Evolutionary conservation across 2,797 vertebrate genomes (phyloP), one percentile per base, ranked within the genome.

Genomic region (Galago senegalensis): DNA sequence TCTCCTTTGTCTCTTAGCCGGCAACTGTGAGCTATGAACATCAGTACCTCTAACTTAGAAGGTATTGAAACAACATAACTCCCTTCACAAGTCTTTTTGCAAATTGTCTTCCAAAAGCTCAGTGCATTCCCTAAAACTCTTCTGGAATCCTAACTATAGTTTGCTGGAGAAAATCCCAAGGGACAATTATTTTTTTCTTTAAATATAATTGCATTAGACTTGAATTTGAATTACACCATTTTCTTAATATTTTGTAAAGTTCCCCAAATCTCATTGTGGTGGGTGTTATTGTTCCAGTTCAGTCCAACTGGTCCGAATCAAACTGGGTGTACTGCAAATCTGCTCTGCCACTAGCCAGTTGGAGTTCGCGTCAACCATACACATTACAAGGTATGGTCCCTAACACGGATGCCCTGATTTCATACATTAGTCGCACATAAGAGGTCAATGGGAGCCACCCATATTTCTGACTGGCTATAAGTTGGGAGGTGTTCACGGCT

Each of bases 1-100:
- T 70, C 13, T 46, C 82, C 27, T 76, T 91, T 91, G 10, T 84
- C 34, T 91, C 23, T 87, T n/a, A 82, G 67, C 16, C 34, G 37
- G 49, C 60, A 80, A 46, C 20, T 53, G 31, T 23, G 60, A 84
- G 31, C 29, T 80, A n/a, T 79, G 56, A 87, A 86, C 21, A 76
- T 43, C 40, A 61, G 60, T 27, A 53, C 4, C 23, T 93, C n/a
- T 87, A 49, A 75, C 46, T 69, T 61, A 91, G 65, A 96, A 91
- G 73, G 16, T 91, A 23, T n/a, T 63, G 63, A n/a, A 67, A 81
- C 49, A 88, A 80, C 70, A 91, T 67, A 84, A 4, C 18, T n/a
- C 34, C 87, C 46, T 81, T 90, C 16, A 87, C 5, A 94, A 70
- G 2, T 90, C 67, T 88, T 88, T 67, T 25, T 61, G 56, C 27